Conservation (phyloP, 2,888 invertebrate genomes). For the Carpatolechia fugitivella region DNA sequence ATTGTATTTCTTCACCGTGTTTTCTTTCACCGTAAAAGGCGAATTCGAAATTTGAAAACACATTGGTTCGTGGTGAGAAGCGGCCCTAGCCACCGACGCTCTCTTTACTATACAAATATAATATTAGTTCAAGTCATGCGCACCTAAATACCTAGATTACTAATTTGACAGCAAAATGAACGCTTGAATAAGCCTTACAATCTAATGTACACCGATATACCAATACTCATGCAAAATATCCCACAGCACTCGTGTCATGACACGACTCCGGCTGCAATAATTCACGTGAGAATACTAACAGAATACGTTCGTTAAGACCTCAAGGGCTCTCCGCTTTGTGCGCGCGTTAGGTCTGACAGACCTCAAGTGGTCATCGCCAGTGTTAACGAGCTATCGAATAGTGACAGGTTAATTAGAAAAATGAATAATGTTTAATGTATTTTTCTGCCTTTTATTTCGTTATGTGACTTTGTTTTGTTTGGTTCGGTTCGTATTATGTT, state of each 20-base stretch:
- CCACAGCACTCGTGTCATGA: conserved; percentile 10
- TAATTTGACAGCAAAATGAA: too few relatives aligned
- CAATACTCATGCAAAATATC: conserved; percentile 15
- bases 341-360: conserved; percentile 57
- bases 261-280: conserved; percentile 36
- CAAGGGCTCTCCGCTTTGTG: conserved; percentile 66
- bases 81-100: too few relatives aligned
- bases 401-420: conserved; percentile 15
- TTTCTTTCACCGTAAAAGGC: too few relatives aligned
- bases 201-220: background rate
- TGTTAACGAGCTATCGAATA: conserved; percentile 49
- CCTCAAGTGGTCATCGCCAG: conserved; percentile 53
- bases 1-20: too few relatives aligned
- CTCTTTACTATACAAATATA: too few relatives aligned
- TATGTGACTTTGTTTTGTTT: background rate
- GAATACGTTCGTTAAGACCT: conserved; percentile 75
- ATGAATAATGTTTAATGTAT: background rate
- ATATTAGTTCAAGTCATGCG: too few relatives aligned
- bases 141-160: too few relatives aligned
- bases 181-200: too few relatives aligned
- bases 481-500: too few relatives aligned
- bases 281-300: conserved; percentile 74
- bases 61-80: too few relatives aligned
- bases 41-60: too few relatives aligned
- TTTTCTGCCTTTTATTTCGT: background rate